phyloP scores from a whole-genome alignment of 2,797 vertebrate genomes.

The Catharus ustulatus region DNA sequence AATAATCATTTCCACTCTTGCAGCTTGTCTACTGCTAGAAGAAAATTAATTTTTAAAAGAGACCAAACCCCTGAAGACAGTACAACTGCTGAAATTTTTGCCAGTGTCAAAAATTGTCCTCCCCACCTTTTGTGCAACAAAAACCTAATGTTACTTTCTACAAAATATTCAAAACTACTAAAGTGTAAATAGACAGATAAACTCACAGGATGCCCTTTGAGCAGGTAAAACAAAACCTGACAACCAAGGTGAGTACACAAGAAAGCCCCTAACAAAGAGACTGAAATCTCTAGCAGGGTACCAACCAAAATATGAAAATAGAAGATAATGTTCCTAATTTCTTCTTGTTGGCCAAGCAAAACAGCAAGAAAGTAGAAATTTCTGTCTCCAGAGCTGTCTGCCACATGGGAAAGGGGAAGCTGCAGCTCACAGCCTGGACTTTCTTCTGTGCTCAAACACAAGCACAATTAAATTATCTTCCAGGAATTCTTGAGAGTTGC shows the following conservation, averaged over 20 bases:
- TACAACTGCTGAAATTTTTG: background rate
- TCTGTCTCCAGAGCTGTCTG: background rate
- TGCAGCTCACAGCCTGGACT: background rate
- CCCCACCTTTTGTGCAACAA: background rate
- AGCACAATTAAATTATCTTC: background rate
- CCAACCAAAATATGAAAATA: accelerated
- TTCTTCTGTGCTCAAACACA: background rate
- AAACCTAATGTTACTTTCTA: background rate
- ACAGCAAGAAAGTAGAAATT: background rate
- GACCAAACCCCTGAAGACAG: background rate
- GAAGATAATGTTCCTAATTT: background rate
- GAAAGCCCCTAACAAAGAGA: background rate
- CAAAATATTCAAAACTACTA: background rate
- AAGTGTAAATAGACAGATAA: background rate
- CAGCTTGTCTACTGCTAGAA: background rate
- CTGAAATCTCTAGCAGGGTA: background rate
- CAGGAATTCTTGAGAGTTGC: background rate
- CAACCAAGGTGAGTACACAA: background rate
- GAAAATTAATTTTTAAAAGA: background rate
- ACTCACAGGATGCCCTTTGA: background rate
- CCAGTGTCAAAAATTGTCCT: background rate
- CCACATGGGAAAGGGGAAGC: background rate
- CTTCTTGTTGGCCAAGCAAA: background rate
- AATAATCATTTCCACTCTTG: background rate
- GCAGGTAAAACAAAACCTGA: background rate